Evolutionary conservation across 2,113 vertebrate genomes (phyloP).

Genomic region (Neogobius melanostomus): DNA sequence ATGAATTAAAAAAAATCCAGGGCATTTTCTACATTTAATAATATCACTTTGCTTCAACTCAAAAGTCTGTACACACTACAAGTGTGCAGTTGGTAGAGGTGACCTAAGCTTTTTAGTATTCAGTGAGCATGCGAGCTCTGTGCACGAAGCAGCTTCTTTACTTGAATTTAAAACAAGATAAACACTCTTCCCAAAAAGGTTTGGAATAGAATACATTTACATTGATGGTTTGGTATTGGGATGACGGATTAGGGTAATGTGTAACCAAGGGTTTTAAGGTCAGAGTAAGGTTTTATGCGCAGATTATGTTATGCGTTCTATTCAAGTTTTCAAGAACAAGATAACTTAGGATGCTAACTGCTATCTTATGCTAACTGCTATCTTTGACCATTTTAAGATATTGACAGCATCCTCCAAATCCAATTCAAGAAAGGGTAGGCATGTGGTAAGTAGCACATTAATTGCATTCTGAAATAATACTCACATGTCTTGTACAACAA

Average conservation of each 20-base stretch:
- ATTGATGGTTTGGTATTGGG: neutral
- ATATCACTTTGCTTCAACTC: neutral
- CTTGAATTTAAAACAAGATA: constrained; percentile 9
- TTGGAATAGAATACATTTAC: neutral
- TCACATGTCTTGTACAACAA: constrained; percentile 99
- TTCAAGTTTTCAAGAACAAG: no score
- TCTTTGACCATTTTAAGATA: no score
- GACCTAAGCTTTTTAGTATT: constrained; percentile 3
- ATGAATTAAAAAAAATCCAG: neutral
- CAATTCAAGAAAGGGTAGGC: neutral
- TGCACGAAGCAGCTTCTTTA: neutral
- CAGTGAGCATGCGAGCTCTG: neutral
- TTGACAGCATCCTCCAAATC: neutral
- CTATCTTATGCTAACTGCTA: no score
- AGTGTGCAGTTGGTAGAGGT: constrained; percentile 9
- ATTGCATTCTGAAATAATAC: constrained; percentile 46
- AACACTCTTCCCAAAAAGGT: neutral
- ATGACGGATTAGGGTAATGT: neutral
- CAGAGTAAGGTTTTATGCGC: neutral
- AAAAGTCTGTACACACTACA: neutral
- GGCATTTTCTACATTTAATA: neutral
- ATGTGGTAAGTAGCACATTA: neutral
- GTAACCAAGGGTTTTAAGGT: neutral
- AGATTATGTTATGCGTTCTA: neutral
- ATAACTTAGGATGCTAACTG: no score